Conservation (phyloP, 2,797 vertebrate species). For the Lates japonicus region DNA sequence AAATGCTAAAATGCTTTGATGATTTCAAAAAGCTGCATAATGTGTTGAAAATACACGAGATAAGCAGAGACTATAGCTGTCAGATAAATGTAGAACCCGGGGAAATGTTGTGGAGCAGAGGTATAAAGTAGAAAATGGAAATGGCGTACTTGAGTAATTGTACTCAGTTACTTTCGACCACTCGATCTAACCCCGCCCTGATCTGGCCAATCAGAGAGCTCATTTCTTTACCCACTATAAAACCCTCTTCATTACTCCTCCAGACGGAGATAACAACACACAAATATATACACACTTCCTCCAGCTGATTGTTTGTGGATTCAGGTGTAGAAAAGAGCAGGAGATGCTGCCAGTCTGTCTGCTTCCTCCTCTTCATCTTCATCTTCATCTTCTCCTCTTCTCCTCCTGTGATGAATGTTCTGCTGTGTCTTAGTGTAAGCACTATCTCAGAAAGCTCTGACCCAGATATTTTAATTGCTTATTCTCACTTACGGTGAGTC, state of each 20-base stretch:
- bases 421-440: constrained; percentile 68
- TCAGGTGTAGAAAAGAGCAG: constrained; percentile 12
- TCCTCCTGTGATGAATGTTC: constrained; percentile 68
- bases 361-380: constrained; percentile 16
- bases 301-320: constrained; percentile 34
- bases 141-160: too few species aligned
- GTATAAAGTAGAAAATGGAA: too few species aligned
- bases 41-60: too few species aligned
- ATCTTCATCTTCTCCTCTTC: constrained; percentile 1
- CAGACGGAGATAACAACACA: background rate
- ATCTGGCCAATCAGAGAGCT: background rate
- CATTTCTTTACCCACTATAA: background rate
- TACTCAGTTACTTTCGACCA: too few species aligned
- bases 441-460: constrained; percentile 78
- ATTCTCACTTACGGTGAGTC: constrained; percentile 71
- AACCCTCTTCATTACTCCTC: background rate
- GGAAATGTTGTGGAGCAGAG: too few species aligned
- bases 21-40: too few species aligned
- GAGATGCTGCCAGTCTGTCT: constrained; percentile 23
- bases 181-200: background rate
- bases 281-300: constrained; percentile 11
- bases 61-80: too few species aligned
- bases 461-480: constrained; percentile 85
- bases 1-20: too few species aligned
- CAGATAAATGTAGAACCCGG: too few species aligned